Percentiles rank a stretch among this genome's conserved stretches.
Conservation (phyloP, 2,113 vertebrate species). For the Rhombomys opimus region DNA sequence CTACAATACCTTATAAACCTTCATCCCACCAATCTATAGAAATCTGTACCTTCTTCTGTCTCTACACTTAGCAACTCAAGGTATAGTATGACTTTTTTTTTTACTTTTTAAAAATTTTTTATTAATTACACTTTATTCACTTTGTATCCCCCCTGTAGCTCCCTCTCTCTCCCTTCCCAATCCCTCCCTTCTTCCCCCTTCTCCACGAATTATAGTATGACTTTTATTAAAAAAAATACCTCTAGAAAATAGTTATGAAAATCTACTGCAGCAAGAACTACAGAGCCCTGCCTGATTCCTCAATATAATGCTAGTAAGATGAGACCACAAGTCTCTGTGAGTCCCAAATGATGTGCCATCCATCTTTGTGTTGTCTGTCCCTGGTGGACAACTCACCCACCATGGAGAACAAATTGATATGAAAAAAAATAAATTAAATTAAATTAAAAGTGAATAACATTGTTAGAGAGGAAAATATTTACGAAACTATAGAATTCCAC, state of each 20-base stretch:
- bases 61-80: neutral
- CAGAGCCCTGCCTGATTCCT: neutral
- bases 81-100: neutral
- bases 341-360: no score
- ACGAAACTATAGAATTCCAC: neutral
- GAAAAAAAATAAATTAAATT: constrained; percentile 8
- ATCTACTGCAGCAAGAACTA: neutral
- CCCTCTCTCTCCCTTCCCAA: no score
- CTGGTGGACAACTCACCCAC: neutral
- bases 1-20: neutral
- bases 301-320: neutral
- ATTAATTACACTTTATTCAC: no score
- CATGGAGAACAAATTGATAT: neutral
- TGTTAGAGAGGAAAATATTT: neutral
- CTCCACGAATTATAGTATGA: neutral
- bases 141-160: no score
- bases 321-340: neutral
- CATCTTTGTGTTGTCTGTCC: neutral
- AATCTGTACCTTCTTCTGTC: neutral
- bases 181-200: no score
- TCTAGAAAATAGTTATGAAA: neutral
- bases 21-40: neutral
- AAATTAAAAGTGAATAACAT: neutral
- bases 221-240: neutral
- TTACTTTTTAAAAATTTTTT: no score